phyloP scores from a whole-genome alignment of 2,888 invertebrate genomes.

The Scaptomyza flava region DNA sequence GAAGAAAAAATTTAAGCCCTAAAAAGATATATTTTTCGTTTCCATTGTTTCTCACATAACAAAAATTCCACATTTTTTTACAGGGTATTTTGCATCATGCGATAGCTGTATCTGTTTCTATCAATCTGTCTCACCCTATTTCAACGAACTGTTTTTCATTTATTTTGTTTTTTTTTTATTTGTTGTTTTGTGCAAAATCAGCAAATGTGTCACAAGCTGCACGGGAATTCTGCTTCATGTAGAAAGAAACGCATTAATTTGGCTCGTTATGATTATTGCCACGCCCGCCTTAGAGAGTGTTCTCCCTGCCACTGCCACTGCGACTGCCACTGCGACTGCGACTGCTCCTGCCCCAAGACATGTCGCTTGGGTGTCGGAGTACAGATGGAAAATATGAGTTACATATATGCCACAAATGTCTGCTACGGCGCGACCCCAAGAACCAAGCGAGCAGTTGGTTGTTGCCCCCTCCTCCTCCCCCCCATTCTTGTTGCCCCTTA shows the following conservation, averaged over 20 bases:
- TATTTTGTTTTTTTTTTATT: conserved; percentile 2
- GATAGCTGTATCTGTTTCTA: background rate
- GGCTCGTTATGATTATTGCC: conserved; percentile 81
- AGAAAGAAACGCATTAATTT: conserved; percentile 82
- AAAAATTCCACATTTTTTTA: conserved; percentile 1
- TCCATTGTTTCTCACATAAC: too few relatives aligned
- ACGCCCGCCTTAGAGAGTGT: conserved; percentile 49
- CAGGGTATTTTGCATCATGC: conserved; percentile 30
- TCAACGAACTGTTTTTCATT: conserved; percentile 9
- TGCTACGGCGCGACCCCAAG: conserved; percentile 44
- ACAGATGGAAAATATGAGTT: conserved; percentile 57
- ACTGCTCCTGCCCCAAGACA: conserved; percentile 10
- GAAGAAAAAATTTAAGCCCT: too few relatives aligned
- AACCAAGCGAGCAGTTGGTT: conserved; percentile 6
- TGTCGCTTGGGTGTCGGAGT: conserved; percentile 23
- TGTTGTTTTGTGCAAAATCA: conserved; percentile 56
- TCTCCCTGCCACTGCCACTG: background rate
- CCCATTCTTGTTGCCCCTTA: too few relatives aligned
- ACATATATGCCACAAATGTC: conserved; percentile 32
- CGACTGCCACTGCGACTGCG: background rate
- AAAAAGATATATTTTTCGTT: too few relatives aligned
- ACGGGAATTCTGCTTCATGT: conserved; percentile 83
- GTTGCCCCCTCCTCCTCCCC: background rate
- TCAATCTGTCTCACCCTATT: conserved; percentile 1
- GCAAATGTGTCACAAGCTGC: conserved; percentile 74